Evolutionary conservation across 1,140 invertebrate genomes (phyloP).

Genomic region (Chlorops oryzae): DNA sequence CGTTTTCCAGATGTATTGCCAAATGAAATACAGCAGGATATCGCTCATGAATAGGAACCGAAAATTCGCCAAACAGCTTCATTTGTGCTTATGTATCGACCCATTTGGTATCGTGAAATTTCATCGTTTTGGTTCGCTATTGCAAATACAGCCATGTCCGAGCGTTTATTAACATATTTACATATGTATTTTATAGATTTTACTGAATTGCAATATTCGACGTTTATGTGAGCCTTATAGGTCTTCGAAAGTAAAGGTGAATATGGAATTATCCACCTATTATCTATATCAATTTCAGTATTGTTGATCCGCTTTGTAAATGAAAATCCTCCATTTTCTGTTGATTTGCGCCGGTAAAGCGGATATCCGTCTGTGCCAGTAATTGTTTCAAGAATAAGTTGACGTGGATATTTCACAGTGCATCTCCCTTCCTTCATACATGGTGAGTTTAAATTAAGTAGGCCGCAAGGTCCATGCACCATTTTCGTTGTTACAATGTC

Average conservation of each 20-base stretch:
- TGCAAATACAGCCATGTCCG: constrained; percentile 30
- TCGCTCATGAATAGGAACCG: constrained; percentile 35
- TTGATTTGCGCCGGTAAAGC: constrained; percentile 40
- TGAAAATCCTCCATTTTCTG: constrained; percentile 20
- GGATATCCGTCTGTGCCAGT: constrained; percentile 47
- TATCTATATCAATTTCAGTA: constrained; percentile 27
- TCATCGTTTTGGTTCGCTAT: constrained; percentile 27
- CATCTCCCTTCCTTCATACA: constrained; percentile 40
- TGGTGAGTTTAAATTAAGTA: constrained; percentile 21
- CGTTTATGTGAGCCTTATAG: constrained; percentile 32
- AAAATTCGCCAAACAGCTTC: constrained; percentile 48
- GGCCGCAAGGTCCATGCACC: constrained; percentile 54
- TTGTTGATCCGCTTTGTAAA: constrained; percentile 15
- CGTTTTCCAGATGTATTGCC: constrained; percentile 43
- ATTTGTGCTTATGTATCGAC: constrained; percentile 47
- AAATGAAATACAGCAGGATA: constrained; percentile 43
- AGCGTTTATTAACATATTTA: constrained; percentile 25
- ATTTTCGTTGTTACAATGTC: constrained; percentile 46
- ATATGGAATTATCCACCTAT: constrained; percentile 35
- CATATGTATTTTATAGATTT: constrained; percentile 39
- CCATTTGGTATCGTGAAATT: constrained; percentile 26
- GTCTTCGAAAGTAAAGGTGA: constrained; percentile 25
- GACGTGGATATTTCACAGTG: constrained; percentile 24
- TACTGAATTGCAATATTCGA: constrained; percentile 41
- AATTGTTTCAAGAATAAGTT: constrained; percentile 17